These are phyloP conservation scores for Branchinecta lynchi DNA, from an alignment of 1,140 invertebrate genomes.

Conservation along the genomic window DNA sequence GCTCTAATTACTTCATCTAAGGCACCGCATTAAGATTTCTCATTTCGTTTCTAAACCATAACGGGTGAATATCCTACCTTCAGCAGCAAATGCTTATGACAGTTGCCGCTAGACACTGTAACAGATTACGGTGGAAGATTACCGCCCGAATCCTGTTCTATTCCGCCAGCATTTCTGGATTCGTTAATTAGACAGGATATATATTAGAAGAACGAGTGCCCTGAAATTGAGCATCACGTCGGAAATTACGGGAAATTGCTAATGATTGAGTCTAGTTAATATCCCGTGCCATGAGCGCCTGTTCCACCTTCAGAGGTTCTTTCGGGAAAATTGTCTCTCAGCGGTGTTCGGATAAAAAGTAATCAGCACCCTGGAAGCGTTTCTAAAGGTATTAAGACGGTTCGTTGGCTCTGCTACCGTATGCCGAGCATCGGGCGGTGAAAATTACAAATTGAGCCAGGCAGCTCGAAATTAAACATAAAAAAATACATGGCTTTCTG, in stretches of 20 bases:
- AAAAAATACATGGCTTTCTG: too few species aligned
- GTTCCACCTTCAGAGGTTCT: background rate
- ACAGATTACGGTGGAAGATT: background rate
- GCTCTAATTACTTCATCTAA: too few species aligned
- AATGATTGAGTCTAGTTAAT: slow-evolving; percentile 7
- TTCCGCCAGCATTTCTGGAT: background rate
- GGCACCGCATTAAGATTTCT: too few species aligned
- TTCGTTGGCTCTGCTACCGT: background rate
- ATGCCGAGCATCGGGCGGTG: too few species aligned
- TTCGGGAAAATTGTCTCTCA: background rate
- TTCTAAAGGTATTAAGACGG: background rate
- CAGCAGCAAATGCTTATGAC: slow-evolving; percentile 7
- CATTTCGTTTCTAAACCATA: too few species aligned
- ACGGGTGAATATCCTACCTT: too few species aligned
- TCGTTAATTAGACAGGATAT: slow-evolving; percentile 8
- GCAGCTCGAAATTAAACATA: too few species aligned
- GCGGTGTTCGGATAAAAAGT: background rate
- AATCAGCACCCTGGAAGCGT: background rate
- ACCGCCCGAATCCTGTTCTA: background rate
- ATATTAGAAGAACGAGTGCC: background rate
- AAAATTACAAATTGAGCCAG: too few species aligned
- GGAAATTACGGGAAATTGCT: background rate
- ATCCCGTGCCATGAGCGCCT: background rate
- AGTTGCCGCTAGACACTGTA: background rate
- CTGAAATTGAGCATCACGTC: slow-evolving; percentile 1